These are phyloP conservation scores for Spisula solida DNA, from an alignment of 2,888 invertebrate genomes.

Conservation along the genomic window DNA sequence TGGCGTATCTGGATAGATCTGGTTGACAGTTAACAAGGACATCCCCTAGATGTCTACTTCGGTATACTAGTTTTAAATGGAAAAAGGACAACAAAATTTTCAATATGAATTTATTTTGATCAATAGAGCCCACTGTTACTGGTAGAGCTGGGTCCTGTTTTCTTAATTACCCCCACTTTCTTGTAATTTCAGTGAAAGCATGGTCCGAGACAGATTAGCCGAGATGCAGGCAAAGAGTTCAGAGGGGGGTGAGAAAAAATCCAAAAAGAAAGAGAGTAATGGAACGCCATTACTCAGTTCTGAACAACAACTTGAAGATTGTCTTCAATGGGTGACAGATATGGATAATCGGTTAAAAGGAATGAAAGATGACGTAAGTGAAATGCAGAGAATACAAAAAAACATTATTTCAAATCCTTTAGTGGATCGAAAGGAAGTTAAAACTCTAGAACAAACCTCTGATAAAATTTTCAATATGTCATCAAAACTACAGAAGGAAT, in stretches of 20 bases:
- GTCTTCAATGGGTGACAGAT: conserved; percentile 70
- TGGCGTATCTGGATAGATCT: not conserved
- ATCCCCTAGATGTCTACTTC: too few relatives aligned
- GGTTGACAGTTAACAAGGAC: too few relatives aligned
- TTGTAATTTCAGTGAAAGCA: conserved; percentile 48
- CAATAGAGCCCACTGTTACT: too few relatives aligned
- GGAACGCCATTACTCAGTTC: conserved; percentile 73
- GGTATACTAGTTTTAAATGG: too few relatives aligned
- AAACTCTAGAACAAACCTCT: conserved; percentile 75
- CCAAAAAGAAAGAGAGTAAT: conserved; percentile 68
- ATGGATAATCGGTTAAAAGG: conserved; percentile 73
- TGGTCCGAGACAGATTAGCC: conserved; percentile 79
- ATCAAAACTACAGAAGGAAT: conserved; percentile 74
- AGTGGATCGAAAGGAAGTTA: conserved; percentile 73
- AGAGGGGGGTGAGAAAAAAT: conserved; percentile 61
- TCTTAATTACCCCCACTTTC: not conserved
- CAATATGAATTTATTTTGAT: too few relatives aligned
- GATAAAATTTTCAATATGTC: conserved; percentile 73
- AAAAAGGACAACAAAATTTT: too few relatives aligned
- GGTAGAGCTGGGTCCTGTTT: too few relatives aligned
- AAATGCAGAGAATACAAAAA: conserved; percentile 78
- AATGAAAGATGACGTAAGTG: conserved; percentile 73
- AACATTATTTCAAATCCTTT: conserved; percentile 77
- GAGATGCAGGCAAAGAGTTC: conserved; percentile 76
- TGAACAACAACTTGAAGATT: conserved; percentile 60